Evolutionary conservation across 1,140 invertebrate genomes (phyloP).

Genomic region (Pachyrhynchus sulphureomaculatus): DNA sequence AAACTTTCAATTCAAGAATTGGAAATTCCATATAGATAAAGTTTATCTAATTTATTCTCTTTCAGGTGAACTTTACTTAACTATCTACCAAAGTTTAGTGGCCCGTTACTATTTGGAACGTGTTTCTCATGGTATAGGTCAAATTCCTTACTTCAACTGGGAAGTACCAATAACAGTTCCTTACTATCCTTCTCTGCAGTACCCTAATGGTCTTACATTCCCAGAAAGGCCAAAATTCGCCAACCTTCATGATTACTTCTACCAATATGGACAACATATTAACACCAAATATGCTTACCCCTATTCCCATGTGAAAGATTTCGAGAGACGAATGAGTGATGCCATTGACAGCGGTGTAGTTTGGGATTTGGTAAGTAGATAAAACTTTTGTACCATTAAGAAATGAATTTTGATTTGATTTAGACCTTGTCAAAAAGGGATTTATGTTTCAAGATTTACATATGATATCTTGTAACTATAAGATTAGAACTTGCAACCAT

Average conservation of each 20-base stretch:
- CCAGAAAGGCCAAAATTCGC: conserved; percentile 59
- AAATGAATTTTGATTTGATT: too few species aligned
- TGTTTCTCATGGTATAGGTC: conserved; percentile 62
- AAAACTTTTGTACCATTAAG: too few species aligned
- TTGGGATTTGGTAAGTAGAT: conserved; percentile 34
- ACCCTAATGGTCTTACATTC: conserved; percentile 66
- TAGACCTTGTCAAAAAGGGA: too few species aligned
- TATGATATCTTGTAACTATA: too few species aligned
- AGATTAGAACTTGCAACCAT: too few species aligned
- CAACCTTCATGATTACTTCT: conserved; percentile 45
- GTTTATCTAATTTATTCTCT: neutral
- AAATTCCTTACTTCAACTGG: conserved; percentile 61
- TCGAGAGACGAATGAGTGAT: conserved; percentile 53
- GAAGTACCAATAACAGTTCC: conserved; percentile 59
- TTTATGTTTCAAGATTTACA: too few species aligned
- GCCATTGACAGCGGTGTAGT: conserved; percentile 55
- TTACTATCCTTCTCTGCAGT: conserved; percentile 64
- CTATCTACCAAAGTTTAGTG: conserved; percentile 59
- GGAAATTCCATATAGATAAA: neutral
- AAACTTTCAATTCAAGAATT: too few species aligned
- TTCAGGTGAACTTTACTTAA: conserved; percentile 60
- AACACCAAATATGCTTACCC: conserved; percentile 14
- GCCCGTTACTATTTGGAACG: conserved; percentile 69
- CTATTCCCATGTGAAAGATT: conserved; percentile 35
- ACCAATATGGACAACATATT: conserved; percentile 44